Conservation (phyloP, 53 echinoderm and acorn worm genomes). For the Hippasteria phrygiana region DNA sequence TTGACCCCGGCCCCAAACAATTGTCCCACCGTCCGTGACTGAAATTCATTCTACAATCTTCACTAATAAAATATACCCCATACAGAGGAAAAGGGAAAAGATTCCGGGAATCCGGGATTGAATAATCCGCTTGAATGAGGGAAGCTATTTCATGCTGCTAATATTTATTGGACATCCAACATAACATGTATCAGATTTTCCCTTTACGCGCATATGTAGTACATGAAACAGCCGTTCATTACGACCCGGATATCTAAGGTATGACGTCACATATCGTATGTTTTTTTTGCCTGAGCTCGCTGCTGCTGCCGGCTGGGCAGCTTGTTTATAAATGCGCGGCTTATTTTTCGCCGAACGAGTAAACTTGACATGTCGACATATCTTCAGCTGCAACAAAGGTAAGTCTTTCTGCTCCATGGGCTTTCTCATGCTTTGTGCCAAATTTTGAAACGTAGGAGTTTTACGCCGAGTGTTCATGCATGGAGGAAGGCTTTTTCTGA, state of each 20-base stretch:
- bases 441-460: too few relatives aligned
- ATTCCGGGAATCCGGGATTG: background rate
- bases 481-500: too few relatives aligned
- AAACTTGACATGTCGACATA: background rate
- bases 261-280: conserved; percentile 60
- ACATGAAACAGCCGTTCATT: conserved; percentile 47
- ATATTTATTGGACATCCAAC: background rate
- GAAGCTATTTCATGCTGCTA: background rate
- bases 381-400: background rate
- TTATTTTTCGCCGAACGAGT: background rate
- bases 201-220: background rate
- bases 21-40: too few relatives aligned
- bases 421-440: too few relatives aligned
- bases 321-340: background rate
- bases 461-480: too few relatives aligned
- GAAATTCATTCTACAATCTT: too few relatives aligned
- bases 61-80: background rate
- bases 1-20: too few relatives aligned
- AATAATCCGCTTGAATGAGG: background rate
- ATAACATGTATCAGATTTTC: background rate
- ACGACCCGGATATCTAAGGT: background rate
- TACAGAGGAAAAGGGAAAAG: too few relatives aligned
- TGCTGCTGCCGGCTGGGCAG: background rate
- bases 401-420: too few relatives aligned
- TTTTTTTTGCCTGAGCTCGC: conserved; percentile 6